phyloP scores from a whole-genome alignment of 2,113 vertebrate species.

The Centropus bengalensis region DNA sequence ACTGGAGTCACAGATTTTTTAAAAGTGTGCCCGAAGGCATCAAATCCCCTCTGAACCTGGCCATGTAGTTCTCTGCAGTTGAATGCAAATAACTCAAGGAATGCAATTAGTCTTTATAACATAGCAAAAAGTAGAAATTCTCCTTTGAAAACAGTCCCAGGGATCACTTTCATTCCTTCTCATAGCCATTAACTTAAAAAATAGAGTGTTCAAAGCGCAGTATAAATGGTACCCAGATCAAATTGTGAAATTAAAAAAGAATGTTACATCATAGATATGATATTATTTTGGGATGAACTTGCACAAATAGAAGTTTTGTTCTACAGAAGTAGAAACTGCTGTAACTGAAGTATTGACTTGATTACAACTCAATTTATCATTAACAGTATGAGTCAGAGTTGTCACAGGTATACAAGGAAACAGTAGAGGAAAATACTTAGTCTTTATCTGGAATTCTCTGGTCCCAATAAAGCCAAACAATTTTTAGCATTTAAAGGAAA shows the following conservation, averaged over 20 bases:
- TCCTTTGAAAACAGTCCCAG: background rate
- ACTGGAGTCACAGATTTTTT: background rate
- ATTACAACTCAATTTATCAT: slow-evolving; percentile 14
- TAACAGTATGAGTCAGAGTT: slow-evolving; percentile 19
- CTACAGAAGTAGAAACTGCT: background rate
- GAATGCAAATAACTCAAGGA: background rate
- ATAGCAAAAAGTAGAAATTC: background rate
- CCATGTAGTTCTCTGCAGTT: background rate
- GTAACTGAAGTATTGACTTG: background rate
- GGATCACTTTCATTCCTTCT: background rate
- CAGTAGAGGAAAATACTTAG: background rate
- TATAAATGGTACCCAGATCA: background rate
- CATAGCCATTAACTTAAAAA: slow-evolving; percentile 13
- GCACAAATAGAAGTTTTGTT: background rate
- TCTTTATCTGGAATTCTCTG: background rate
- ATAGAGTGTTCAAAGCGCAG: background rate
- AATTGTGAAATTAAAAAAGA: background rate
- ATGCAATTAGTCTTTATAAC: background rate
- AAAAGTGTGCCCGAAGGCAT: background rate
- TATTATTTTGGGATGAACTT: background rate
- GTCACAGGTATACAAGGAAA: background rate
- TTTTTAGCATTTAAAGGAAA: background rate
- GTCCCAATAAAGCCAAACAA: background rate
- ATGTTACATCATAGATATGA: background rate
- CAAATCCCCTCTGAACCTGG: background rate